Percentiles rank a stretch among this genome's conserved stretches.
phyloP scores from a whole-genome alignment of 2,113 vertebrate species.

The Leptocoma aspasia region DNA sequence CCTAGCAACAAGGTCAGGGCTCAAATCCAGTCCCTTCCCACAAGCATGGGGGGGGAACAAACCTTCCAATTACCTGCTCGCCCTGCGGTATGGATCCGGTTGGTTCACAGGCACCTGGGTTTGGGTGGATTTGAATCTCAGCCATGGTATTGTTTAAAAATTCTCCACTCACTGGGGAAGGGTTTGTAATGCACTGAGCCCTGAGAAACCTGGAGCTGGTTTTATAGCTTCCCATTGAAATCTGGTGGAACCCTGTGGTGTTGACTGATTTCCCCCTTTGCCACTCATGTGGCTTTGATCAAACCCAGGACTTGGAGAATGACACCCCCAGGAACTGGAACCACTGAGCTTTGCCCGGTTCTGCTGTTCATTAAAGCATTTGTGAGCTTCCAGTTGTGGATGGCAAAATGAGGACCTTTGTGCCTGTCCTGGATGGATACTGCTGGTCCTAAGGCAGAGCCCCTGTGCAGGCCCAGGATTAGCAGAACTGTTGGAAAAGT shows the following conservation, averaged over 20 bases:
- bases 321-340: constrained; percentile 8
- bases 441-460: not conserved
- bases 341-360: not conserved
- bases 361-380: not conserved
- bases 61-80: constrained; percentile 52
- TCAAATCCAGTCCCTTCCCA: constrained; percentile 16
- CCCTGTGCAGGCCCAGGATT: not conserved
- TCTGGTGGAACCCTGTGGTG: constrained; percentile 45
- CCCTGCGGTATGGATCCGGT: not conserved
- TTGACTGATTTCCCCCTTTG: constrained; percentile 15
- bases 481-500: not conserved
- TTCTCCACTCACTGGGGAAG: constrained; percentile 7
- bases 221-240: constrained; percentile 59
- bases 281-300: constrained; percentile 55
- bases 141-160: constrained; percentile 54
- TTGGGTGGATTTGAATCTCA: constrained; percentile 44
- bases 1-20: constrained; percentile 46
- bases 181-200: constrained; percentile 35
- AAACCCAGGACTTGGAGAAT: not conserved
- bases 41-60: not conserved
- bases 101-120: constrained; percentile 36
- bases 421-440: not conserved
- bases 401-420: not conserved
- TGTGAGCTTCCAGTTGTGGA: not conserved
- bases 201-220: constrained; percentile 43